Conservation (phyloP, 2,888 invertebrate species). For the Sepioteuthis lessoniana region DNA sequence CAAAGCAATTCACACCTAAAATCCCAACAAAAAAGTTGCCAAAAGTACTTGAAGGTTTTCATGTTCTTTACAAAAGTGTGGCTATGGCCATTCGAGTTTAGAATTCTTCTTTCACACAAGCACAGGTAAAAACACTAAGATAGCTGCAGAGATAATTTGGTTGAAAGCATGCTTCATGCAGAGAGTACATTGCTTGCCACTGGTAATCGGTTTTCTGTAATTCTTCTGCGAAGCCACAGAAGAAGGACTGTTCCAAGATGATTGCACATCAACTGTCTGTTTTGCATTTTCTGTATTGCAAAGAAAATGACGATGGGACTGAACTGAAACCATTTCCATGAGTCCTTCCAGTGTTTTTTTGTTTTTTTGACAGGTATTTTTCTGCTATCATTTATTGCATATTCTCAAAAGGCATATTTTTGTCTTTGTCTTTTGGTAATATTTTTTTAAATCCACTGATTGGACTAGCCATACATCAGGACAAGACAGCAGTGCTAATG, state of each 20-base stretch:
- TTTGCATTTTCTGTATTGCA: neutral
- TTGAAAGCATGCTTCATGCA: neutral
- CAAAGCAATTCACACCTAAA: neutral
- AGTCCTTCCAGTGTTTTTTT: neutral
- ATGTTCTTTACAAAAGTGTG: neutral
- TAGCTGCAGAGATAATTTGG: neutral
- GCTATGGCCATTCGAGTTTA: neutral
- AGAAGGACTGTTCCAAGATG: neutral
- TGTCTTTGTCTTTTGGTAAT: neutral
- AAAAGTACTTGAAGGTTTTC: neutral
- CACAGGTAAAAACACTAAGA: neutral
- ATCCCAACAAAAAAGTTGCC: neutral
- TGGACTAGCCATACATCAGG: neutral
- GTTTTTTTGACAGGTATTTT: neutral
- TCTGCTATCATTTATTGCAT: neutral
- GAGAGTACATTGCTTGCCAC: neutral
- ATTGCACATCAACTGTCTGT: neutral
- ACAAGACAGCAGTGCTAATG: conserved; percentile 13
- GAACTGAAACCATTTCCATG: neutral
- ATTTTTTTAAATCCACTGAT: neutral
- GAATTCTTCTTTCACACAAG: neutral
- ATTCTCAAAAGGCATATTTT: neutral
- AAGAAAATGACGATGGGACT: neutral
- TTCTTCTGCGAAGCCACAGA: neutral
- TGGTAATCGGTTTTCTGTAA: neutral